Evolutionary conservation across 2,113 vertebrate species (phyloP), one percentile per base, ranked within the genome.

Genomic region (Cebidichthys violaceus): DNA sequence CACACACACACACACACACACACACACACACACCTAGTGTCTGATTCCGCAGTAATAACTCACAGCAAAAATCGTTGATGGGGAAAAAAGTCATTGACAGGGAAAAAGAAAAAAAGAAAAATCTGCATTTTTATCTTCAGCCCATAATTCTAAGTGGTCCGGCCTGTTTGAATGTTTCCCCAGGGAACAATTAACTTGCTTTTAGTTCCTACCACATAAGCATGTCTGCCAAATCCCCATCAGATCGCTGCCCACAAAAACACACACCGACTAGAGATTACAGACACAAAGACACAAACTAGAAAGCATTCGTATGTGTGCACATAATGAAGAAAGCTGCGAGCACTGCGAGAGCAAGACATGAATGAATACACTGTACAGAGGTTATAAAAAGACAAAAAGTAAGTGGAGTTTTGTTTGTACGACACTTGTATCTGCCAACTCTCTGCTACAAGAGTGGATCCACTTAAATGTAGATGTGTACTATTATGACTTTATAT

Each of bases 121-220:
- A 86, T 88, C 79, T 85, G 57, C 62, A 83, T 89, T 90, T 93
- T 92, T 85, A 89, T 92, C 80, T 69, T 70, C 80, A 75, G 82
- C 74, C 77, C 83, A 84, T 90, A 74, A 92, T 90, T 89, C 87
- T 82, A 91, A 94, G 89, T 84, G 84, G 84, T 84, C 71, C 47
- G n/a, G 84, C 70, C 87, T 89, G 82, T 89, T 93, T 89, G 70
- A 92, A 89, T 14, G 39, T 76, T 80, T 92, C 93, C 89, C 84
- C 3, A 6, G 92, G 90, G 92, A 93, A 93, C 90, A 93, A 94
- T 94, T 94, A 94, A 91, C 89, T 92, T 85, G 85, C 91, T 90
- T 93, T 94, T 89, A 93, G 88, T 92, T 93, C 85, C 80, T 89
- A 90, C 85, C 82, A 90, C 89, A 92, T 75, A 88, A 91, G 86